Evolutionary conservation across 2,888 invertebrate genomes (phyloP).

Genomic region (Meteorus colon): DNA sequence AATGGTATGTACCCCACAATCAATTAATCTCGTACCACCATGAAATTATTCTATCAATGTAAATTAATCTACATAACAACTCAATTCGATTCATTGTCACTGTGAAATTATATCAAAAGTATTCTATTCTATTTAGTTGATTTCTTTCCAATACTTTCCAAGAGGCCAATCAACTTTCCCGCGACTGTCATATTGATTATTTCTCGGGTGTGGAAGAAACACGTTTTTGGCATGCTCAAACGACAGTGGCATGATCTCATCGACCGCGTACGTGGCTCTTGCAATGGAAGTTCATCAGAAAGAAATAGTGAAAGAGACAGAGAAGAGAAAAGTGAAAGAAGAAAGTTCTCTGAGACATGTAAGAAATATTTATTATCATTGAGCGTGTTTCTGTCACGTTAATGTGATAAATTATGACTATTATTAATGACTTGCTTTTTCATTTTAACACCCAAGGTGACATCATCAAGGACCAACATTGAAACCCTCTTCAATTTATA

Average conservation of each 20-base stretch:
- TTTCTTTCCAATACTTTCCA: background rate
- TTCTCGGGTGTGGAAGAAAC: constrained; percentile 10
- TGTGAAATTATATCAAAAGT: background rate
- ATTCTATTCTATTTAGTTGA: constrained; percentile 2
- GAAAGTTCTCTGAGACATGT: background rate
- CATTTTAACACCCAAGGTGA: background rate
- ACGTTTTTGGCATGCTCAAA: constrained; percentile 2
- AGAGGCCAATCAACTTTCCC: background rate
- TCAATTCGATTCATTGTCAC: constrained; percentile 8
- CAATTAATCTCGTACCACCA: constrained; percentile 14
- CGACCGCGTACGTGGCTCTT: background rate
- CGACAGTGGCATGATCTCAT: background rate
- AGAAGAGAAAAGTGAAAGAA: background rate
- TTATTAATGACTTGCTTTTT: background rate
- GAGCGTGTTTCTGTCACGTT: constrained; percentile 2
- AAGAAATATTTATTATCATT: background rate
- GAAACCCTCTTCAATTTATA: background rate
- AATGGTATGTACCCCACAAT: constrained; percentile 13
- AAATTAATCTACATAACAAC: constrained; percentile 6
- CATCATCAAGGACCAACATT: background rate
- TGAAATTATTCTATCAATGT: constrained; percentile 12
- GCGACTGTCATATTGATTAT: background rate
- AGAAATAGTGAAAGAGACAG: background rate
- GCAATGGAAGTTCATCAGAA: background rate
- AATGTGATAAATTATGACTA: background rate